Evolutionary conservation across 1,140 invertebrate genomes (phyloP).

Genomic region (Holotrichia oblita): DNA sequence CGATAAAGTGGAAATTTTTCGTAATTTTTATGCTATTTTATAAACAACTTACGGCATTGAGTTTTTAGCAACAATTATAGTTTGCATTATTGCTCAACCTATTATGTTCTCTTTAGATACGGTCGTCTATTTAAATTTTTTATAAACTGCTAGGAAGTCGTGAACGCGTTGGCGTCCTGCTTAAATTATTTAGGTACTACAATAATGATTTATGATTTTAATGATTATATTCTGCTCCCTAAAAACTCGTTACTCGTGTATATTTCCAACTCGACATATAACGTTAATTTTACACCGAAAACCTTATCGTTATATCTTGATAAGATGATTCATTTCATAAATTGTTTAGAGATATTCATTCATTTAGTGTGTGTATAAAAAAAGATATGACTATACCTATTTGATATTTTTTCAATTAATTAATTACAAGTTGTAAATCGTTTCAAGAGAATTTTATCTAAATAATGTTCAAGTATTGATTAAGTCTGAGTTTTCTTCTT

Average conservation of each 20-base stretch:
- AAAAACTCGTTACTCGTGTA: background rate
- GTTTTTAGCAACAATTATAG: background rate
- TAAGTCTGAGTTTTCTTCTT: background rate
- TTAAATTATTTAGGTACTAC: background rate
- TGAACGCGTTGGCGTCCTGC: background rate
- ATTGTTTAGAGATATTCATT: constrained; percentile 11
- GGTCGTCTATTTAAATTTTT: background rate
- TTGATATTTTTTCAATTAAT: constrained; percentile 4
- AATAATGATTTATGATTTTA: too few relatives aligned
- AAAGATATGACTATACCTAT: constrained; percentile 1
- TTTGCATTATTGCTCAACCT: background rate
- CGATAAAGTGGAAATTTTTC: background rate
- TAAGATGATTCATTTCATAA: constrained; percentile 8
- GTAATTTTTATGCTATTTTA: background rate
- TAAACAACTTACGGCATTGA: background rate
- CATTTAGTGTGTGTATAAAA: background rate
- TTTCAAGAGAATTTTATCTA: background rate
- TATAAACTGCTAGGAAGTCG: background rate
- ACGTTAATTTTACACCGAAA: background rate
- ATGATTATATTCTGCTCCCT: background rate
- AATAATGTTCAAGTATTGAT: background rate
- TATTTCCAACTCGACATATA: background rate
- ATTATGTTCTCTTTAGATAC: background rate
- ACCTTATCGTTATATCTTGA: constrained; percentile 12
- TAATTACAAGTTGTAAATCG: background rate